Percentiles rank a stretch among this genome's conserved stretches.
phyloP scores from a whole-genome alignment of 2,888 invertebrate genomes.

The Phalangium opilio region DNA sequence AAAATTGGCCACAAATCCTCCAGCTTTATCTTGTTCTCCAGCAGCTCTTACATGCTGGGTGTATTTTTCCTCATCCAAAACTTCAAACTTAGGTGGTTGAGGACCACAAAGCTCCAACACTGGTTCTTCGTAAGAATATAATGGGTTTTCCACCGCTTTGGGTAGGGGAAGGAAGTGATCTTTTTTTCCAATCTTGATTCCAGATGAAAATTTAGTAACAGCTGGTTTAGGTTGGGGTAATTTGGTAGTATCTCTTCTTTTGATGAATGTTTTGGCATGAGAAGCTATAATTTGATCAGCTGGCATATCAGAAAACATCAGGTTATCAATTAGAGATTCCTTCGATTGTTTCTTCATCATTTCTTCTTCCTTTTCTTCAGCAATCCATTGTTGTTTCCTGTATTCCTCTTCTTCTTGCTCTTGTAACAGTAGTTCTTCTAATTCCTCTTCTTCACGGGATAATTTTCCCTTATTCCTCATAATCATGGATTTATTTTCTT shows the following conservation, averaged over 20 bases:
- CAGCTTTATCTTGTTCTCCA: slow-evolving; percentile 58
- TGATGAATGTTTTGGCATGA: slow-evolving; percentile 40
- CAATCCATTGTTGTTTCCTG: slow-evolving; percentile 44
- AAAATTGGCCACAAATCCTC: slow-evolving; percentile 66
- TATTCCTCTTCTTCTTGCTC: slow-evolving; percentile 49
- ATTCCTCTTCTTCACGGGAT: slow-evolving; percentile 60
- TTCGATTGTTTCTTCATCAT: slow-evolving; percentile 48
- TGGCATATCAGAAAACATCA: slow-evolving; percentile 81
- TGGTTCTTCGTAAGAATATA: slow-evolving; percentile 50
- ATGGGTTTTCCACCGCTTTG: slow-evolving; percentile 56
- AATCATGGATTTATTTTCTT: slow-evolving; percentile 52
- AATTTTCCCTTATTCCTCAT: slow-evolving; percentile 32
- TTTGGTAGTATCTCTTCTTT: slow-evolving; percentile 1
- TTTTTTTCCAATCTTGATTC: slow-evolving; percentile 60
- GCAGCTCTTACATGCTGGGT: slow-evolving; percentile 58
- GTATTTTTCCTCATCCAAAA: slow-evolving; percentile 51
- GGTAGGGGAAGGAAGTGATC: slow-evolving; percentile 51
- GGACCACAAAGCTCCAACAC: slow-evolving; percentile 55
- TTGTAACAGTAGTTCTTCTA: slow-evolving; percentile 63
- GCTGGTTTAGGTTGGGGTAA: slow-evolving; percentile 1
- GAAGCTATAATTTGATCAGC: slow-evolving; percentile 72
- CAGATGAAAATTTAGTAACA: slow-evolving; percentile 55
- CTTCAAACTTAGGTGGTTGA: slow-evolving; percentile 44
- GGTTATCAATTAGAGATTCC: slow-evolving; percentile 82
- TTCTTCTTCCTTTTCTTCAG: slow-evolving; percentile 24